Evolutionary conservation across 2,113 vertebrate genomes (phyloP), one percentile per base, ranked within the genome.

Genomic region (Xenotilapia longispinis): DNA sequence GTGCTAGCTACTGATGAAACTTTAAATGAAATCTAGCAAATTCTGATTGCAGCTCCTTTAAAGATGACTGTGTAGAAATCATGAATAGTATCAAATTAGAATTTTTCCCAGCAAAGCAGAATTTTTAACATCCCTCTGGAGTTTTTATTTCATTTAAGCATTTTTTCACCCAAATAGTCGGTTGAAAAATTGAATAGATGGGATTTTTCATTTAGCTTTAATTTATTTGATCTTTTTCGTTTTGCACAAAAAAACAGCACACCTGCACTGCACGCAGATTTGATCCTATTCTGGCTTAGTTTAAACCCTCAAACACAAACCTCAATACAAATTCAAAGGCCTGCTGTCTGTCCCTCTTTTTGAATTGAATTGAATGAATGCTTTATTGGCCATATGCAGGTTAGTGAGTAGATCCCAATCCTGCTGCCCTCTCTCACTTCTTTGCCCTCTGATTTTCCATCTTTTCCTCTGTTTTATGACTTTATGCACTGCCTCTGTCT

Each of bases 221-320:
- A 23, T 40, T 36, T 70, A 40, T 28, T 81, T 73, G 11, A n/a
- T 38, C 17, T 86, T 58, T 21, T 57, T 65, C 4, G 1, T 26
- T 80, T 70, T 21, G 58, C 42, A 38, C 7, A 23, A 79, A 79
- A 79, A n/a, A 84, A 51, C 79, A 63, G 33, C 55, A 85, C 54
- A 92, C 85, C 91, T 91, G 79, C 65, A 63, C 63, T 65, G 23
- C 57, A 78, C 9, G 49, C 4, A 88, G 17, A 82, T 83, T 33
- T 88, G 82, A 90, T 92, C 85, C 87, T 53, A 84, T 70, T 83
- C 7, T 90, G 87, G 87, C 87, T 86, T 88, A 91, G 85, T 94
- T 93, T 89, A 93, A 92, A 91, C 65, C 75, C 21, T 83, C 79
- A 83, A 82, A 91, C 80, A 91, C 31, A 93, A 86, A 88, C 78